Evolutionary conservation across 1,140 invertebrate genomes (phyloP).

Genomic region (Conus betulinus): DNA sequence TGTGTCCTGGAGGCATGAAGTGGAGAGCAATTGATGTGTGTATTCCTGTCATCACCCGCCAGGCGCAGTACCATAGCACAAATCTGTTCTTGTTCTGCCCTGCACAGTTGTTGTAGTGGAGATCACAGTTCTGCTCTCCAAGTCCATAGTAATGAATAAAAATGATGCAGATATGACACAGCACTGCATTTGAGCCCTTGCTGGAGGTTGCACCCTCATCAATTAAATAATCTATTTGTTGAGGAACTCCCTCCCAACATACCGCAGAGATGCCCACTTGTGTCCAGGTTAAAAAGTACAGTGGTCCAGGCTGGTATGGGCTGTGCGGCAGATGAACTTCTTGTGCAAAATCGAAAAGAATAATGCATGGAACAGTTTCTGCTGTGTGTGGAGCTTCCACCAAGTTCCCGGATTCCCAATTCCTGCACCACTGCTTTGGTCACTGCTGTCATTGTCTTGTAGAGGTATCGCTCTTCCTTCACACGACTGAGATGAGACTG

Average conservation of each 20-base stretch:
- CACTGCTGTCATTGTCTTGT: not conserved
- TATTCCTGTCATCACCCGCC: conserved; percentile 47
- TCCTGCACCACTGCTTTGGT: not conserved
- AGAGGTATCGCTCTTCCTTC: conserved; percentile 20
- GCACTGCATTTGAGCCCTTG: conserved; percentile 59
- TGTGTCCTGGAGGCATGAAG: conserved; percentile 55
- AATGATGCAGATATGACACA: conserved; percentile 55
- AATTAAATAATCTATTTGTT: not conserved
- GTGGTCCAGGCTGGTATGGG: conserved; percentile 8
- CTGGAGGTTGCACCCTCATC: conserved; percentile 10
- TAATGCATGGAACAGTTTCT: conserved; percentile 49
- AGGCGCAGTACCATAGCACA: conserved; percentile 53
- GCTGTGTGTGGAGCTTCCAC: not conserved
- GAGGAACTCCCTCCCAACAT: not conserved
- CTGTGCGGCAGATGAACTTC: conserved; percentile 17
- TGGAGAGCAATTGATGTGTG: conserved; percentile 43
- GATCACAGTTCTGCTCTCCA: conserved; percentile 45
- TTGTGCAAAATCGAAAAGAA: conserved; percentile 60
- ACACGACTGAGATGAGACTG: conserved; percentile 20
- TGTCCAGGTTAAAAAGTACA: conserved; percentile 35
- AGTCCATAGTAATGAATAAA: conserved; percentile 51
- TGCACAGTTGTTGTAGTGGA: conserved; percentile 57
- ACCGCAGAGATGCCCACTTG: not conserved
- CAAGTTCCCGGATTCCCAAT: not conserved
- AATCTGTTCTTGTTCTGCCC: conserved; percentile 62